A percentile compares a stretch with the other conserved stretches of the same genome.
These are phyloP conservation scores for Trachymyrmex cornetzi DNA, from an alignment of 1,140 invertebrate genomes.

Conservation along the genomic window DNA sequence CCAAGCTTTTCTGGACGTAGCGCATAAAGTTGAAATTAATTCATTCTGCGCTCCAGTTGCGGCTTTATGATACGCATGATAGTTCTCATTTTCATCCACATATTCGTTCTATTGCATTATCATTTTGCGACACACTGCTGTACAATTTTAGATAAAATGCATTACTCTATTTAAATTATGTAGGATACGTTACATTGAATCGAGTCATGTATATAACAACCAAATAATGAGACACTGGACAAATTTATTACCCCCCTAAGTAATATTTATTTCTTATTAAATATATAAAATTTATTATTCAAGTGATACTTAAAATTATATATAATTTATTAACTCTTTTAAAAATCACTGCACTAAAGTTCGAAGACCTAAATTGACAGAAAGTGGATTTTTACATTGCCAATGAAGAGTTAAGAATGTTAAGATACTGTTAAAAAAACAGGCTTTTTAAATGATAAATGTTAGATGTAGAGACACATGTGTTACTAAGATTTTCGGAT, in stretches of 20 bases:
- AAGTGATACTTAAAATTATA: too few relatives aligned
- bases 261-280: too few relatives aligned
- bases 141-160: conserved; percentile 67
- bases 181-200: not conserved
- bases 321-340: too few relatives aligned
- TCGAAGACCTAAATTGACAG: too few relatives aligned
- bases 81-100: conserved; percentile 76
- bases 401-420: not conserved
- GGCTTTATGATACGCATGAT: conserved; percentile 70
- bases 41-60: conserved; percentile 77
- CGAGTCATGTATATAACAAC: not conserved
- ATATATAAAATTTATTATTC: too few relatives aligned
- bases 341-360: too few relatives aligned
- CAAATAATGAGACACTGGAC: not conserved
- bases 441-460: not conserved
- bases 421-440: not conserved
- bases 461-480: not conserved
- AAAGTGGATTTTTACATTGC: too few relatives aligned
- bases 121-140: conserved; percentile 64
- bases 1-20: conserved; percentile 57
- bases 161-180: conserved; percentile 76
- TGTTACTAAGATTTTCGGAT: not conserved
- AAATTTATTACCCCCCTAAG: not conserved
- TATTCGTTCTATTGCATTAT: conserved; percentile 78
- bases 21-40: conserved; percentile 78